Base-by-base conservation (phyloP, 2,113 vertebrate genomes). In the Mesoclemmys tuberculata region DNA sequence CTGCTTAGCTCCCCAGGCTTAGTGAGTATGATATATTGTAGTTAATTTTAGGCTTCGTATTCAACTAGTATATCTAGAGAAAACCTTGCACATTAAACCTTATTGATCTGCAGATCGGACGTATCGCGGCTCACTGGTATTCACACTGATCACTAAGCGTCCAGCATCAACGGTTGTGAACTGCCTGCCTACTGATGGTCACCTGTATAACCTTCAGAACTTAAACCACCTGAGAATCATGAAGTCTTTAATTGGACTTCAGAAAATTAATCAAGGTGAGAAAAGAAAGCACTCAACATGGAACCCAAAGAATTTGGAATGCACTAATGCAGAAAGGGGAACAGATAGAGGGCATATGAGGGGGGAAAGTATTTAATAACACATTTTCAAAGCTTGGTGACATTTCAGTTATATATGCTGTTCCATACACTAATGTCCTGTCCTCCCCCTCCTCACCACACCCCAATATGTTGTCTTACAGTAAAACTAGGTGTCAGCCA, bases 251-350 rank as follows among this genome's bases (percentile, higher is more conserved):
- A 56, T 41, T 44, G 52, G 1, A 3, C 77, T 95, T 93, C 55
- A 64, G 58, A 90, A 77, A 92, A 7, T 4, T 18, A 64, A 11
- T 46, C 52, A 31, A 52, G 0, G 1, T 38, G 77, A 93, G 56
- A 93, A 71, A 90, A 5, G 29, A 87, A 93, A 87, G 14, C 22
- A 44, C 13, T 84, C 85, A 80, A 44, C 22, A n/a, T 80, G 88
- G 75, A 51, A 77, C 16, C 38, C 27, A 55, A 81, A 55, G 26
- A 56, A 41, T 26, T 80, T 6, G 31, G 0, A 92, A 83, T 19
- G 74, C 80, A 38, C 26, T 78, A 90, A 44, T 77, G 93, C 91
- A 52, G 88, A 89, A 92, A 93, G 56, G 5, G 3, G 75, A 94
- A 85, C 71, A 31, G 1, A 71, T 24, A 16, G 82, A 29, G 10